Percentiles rank a stretch among this genome's conserved stretches.
Conservation (phyloP, 2,888 invertebrate species). For the Rotaria socialis region DNA sequence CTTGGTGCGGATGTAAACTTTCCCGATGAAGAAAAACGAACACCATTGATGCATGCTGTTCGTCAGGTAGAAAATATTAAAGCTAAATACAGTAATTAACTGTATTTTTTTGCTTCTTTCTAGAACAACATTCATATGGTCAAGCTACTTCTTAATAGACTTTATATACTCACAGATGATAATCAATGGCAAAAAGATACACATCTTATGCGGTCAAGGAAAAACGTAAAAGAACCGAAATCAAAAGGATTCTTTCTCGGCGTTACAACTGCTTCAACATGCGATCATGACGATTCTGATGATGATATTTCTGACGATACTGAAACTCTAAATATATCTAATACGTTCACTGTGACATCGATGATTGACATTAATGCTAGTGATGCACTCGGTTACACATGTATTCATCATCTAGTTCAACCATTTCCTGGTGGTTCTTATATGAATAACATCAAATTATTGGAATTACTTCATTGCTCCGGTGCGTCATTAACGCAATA, state of each 20-base stretch:
- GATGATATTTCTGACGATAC: too few relatives aligned
- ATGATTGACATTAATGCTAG: not conserved
- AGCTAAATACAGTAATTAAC: too few relatives aligned
- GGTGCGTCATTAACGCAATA: not conserved
- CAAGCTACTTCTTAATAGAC: not conserved
- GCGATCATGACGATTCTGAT: too few relatives aligned
- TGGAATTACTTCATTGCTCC: not conserved
- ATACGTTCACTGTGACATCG: not conserved
- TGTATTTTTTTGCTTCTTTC: not conserved
- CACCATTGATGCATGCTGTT: slow-evolving; percentile 63
- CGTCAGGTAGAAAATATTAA: not conserved
- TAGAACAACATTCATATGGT: slow-evolving; percentile 9
- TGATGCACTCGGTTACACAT: slow-evolving; percentile 23
- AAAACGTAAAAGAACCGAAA: not conserved
- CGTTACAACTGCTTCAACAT: not conserved
- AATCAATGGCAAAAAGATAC: not conserved
- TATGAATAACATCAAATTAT: slow-evolving; percentile 12
- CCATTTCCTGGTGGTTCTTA: slow-evolving; percentile 30
- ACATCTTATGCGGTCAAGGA: not conserved
- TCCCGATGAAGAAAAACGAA: slow-evolving; percentile 61
- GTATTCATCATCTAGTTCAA: slow-evolving; percentile 39
- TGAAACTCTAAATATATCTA: not conserved
- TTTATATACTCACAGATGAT: not conserved
- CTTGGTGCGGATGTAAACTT: not conserved
- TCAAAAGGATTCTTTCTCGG: not conserved